Evolutionary conservation across 2,888 invertebrate genomes (phyloP), one percentile per base, ranked within the genome.

Genomic region (Hedya salicella): DNA sequence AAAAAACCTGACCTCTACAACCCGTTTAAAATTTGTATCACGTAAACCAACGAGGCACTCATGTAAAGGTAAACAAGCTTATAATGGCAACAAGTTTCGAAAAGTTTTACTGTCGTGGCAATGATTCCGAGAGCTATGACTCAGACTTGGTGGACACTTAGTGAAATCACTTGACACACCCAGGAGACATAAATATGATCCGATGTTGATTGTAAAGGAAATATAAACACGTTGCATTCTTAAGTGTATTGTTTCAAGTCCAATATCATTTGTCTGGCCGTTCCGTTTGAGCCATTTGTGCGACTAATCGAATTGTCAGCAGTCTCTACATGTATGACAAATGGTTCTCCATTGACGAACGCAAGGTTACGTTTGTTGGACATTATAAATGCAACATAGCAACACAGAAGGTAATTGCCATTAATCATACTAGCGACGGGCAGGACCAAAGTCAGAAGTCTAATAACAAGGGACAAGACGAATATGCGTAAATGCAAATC

Each of bases 41-140:
- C 21, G 56, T 50, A 50, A 64, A 49, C 42, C 42, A 57, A 57
- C 57, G 3, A 57, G 49, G 39, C 4, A 46, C 11, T 19, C n/a
- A 17, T 25, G 39, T 40, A 50, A 64, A 64, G 64, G 57, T 63
- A 57, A 64, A 64, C 57, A 57, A 57, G 64, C n/a, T 36, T 57
- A 32, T 49, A 57, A 57, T 44, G 64, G 32, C 50, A 50, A 44
- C 56, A 36, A 53, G 62, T 36, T 32, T 21, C 52, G 19, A 62
- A 32, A 52, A 61, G 32, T 62, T 19, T 50, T 16, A n/a, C 16
- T 13, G 39, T 40, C 32, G 30, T 25, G 36, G 3, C 19, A 3
- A 44, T 32, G 56, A 11, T 30, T 30, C 32, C 17, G 30, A 25
- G 30, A 42, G 16, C 11, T 21, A 57, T 42, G 30, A 42, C 25